Conservation (phyloP, 2,797 vertebrate genomes). For the Cossypha heuglini region DNA sequence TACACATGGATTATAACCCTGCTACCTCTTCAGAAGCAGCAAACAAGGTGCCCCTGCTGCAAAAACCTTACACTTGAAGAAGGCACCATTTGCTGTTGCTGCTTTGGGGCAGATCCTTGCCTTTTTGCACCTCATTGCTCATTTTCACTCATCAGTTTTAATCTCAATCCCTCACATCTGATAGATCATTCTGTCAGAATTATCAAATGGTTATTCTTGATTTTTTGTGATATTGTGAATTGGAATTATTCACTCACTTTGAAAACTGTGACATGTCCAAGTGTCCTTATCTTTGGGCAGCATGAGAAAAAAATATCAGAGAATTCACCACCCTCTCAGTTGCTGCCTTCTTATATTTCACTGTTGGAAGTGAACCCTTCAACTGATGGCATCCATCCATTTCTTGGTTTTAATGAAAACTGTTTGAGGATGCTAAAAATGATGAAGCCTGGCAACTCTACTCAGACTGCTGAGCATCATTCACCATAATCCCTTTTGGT, state of each 20-base stretch:
- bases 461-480: background rate
- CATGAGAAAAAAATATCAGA: background rate
- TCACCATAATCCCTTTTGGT: background rate
- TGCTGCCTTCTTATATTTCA: background rate
- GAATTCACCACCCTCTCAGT: background rate
- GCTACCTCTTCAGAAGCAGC: background rate
- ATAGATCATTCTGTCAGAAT: background rate
- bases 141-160: background rate
- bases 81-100: background rate
- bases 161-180: background rate
- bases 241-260: background rate
- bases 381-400: background rate
- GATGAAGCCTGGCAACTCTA: background rate
- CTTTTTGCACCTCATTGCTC: background rate
- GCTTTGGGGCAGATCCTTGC: background rate
- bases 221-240: rapidly evolving
- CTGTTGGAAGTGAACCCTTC: background rate
- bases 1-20: background rate
- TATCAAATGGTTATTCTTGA: background rate
- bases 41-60: background rate
- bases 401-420: background rate
- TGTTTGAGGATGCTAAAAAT: background rate
- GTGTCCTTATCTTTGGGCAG: background rate
- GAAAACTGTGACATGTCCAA: background rate
- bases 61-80: background rate